Conservation (phyloP, 1,140 invertebrate species). For the Nomia melanderi region DNA sequence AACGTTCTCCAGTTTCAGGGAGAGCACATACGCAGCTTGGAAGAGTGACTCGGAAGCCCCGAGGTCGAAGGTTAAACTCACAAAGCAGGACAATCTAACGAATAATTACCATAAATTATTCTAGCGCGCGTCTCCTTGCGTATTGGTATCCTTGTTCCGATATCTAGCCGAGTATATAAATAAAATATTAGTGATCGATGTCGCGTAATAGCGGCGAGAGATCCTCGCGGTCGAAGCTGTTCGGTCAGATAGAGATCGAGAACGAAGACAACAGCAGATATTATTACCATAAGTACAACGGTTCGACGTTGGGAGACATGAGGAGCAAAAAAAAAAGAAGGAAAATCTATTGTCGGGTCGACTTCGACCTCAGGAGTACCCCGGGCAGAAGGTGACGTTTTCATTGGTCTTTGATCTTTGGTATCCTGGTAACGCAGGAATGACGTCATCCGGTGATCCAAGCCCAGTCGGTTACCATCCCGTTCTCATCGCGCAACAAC, state of each 20-base stretch:
- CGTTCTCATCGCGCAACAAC: conserved; percentile 52
- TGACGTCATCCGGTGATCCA: conserved; percentile 65
- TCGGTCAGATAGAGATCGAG: conserved; percentile 18
- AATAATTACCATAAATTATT: conserved; percentile 38
- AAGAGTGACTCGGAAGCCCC: not conserved
- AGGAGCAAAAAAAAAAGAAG: too few relatives aligned
- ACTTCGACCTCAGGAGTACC: not conserved
- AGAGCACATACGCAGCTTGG: too few relatives aligned
- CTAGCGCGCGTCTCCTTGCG: not conserved
- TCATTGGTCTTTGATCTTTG: conserved; percentile 52
- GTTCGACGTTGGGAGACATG: too few relatives aligned
- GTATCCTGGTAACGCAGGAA: conserved; percentile 61
- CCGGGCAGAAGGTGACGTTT: conserved; percentile 41
- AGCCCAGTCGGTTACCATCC: conserved; percentile 54
- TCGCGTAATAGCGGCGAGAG: conserved; percentile 3
- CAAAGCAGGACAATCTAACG: not conserved
- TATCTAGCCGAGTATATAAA: conserved; percentile 24
- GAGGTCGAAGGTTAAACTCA: conserved; percentile 11
- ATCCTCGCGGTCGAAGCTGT: not conserved
- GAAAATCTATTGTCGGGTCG: conserved; percentile 29
- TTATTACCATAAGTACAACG: conserved; percentile 34
- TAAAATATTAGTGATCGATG: conserved; percentile 36
- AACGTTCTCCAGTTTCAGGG: not conserved
- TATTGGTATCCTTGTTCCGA: not conserved
- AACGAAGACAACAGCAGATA: conserved; percentile 3